Evolutionary conservation across 2,797 vertebrate genomes (phyloP).

Genomic region (Knipowitschia caucasica): DNA sequence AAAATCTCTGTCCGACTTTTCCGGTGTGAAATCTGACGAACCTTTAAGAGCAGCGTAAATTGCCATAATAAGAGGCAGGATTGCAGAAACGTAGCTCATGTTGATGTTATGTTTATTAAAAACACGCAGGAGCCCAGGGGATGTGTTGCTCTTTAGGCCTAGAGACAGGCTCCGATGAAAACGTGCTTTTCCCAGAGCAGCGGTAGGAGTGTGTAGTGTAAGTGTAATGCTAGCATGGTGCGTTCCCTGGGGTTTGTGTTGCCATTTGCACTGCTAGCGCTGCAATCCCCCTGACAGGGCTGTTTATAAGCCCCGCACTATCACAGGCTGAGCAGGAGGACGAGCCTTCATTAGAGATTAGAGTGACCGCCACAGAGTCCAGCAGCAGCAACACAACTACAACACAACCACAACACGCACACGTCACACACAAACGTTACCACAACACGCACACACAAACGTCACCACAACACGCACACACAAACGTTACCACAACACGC

Average conservation of each 20-base stretch:
- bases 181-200: slow-evolving; percentile 43
- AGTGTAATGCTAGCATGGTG: slow-evolving; percentile 62
- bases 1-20: no score
- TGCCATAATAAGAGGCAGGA: slow-evolving; percentile 10
- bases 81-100: slow-evolving; percentile 19
- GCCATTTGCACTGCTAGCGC: slow-evolving; percentile 63
- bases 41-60: background rate
- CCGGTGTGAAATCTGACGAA: no score
- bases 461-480: slow-evolving; percentile 55
- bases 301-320: slow-evolving; percentile 67
- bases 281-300: slow-evolving; percentile 70
- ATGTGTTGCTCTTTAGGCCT: slow-evolving; percentile 33
- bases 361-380: slow-evolving; percentile 71
- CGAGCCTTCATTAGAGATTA: slow-evolving; percentile 75
- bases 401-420: slow-evolving; percentile 58
- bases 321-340: slow-evolving; percentile 63
- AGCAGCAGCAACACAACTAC: slow-evolving; percentile 65
- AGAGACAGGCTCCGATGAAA: slow-evolving; percentile 41
- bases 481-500: no score
- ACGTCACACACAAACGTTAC: slow-evolving; percentile 51
- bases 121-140: slow-evolving; percentile 24
- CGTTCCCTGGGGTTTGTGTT: slow-evolving; percentile 64
- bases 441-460: slow-evolving; percentile 55
- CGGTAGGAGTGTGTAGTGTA: slow-evolving; percentile 59
- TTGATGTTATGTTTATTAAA: slow-evolving; percentile 26